These are phyloP conservation scores for Istiophorus platypterus DNA, from an alignment of 2,113 vertebrate species.

Conservation along the genomic window DNA sequence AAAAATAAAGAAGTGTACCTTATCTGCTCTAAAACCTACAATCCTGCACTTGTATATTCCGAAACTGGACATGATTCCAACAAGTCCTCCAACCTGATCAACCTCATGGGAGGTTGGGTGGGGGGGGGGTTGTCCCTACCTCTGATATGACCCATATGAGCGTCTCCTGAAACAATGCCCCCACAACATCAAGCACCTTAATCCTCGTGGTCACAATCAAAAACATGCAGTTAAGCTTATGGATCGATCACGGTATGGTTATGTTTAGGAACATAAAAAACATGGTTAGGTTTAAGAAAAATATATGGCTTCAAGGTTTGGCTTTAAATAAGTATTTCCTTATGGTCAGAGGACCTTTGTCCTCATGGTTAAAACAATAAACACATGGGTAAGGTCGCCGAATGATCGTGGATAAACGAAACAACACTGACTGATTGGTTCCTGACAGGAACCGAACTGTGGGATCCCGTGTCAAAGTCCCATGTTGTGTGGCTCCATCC, in stretches of 20 bases:
- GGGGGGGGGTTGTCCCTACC: background rate
- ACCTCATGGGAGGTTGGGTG: no score
- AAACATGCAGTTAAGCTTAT: background rate
- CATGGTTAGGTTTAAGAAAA: background rate
- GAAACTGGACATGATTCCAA: background rate
- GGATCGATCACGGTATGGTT: background rate
- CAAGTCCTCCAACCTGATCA: background rate
- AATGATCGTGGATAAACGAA: background rate
- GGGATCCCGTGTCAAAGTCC: background rate
- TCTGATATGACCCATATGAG: background rate
- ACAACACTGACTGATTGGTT: background rate
- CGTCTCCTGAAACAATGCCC: background rate
- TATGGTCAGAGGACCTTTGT: background rate
- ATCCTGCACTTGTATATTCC: constrained; percentile 8
- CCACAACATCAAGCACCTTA: background rate
- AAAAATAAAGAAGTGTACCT: constrained; percentile 25
- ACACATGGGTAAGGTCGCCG: background rate
- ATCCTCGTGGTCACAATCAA: background rate
- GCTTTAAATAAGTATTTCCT: background rate
- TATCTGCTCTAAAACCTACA: constrained; percentile 15
- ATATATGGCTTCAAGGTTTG: background rate
- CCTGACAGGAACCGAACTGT: background rate
- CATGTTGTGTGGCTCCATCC: background rate
- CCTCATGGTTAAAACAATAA: background rate
- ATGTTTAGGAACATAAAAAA: background rate